Evolutionary conservation across 2,888 invertebrate species (phyloP).

Genomic region (Synergus gifuensis): DNA sequence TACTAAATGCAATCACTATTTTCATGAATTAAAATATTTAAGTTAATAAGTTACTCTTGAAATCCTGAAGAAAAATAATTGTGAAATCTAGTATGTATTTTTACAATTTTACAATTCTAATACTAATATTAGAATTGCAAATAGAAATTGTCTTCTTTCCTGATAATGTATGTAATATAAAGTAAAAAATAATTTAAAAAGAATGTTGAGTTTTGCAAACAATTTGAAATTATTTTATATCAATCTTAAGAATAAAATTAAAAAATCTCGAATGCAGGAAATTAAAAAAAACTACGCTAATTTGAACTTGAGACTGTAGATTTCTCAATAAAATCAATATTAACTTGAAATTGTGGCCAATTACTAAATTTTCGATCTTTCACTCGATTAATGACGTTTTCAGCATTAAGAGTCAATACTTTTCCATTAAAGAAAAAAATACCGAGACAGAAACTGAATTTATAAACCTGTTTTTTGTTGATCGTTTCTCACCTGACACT

Average conservation of each 20-base stretch:
- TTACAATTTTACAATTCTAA: too few species aligned
- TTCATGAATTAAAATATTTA: background rate
- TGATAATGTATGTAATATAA: too few species aligned
- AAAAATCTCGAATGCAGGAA: too few species aligned
- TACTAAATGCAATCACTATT: background rate
- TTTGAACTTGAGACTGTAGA: too few species aligned
- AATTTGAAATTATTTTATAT: too few species aligned
- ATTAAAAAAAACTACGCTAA: too few species aligned
- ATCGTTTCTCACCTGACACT: conserved; percentile 71
- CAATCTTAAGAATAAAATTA: too few species aligned
- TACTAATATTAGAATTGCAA: too few species aligned
- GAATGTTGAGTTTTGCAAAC: too few species aligned
- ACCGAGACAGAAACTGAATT: background rate
- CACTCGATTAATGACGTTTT: background rate
- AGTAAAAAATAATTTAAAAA: too few species aligned
- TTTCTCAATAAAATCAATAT: background rate
- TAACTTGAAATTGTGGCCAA: background rate
- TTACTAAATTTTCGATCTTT: background rate
- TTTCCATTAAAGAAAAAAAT: conserved; percentile 2
- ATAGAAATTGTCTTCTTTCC: too few species aligned
- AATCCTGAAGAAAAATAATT: too few species aligned
- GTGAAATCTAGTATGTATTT: background rate
- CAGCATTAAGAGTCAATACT: background rate
- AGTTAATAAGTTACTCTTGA: background rate
- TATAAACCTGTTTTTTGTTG: conserved; percentile 54